These are phyloP conservation scores for Lepidocolaptes lacrymiger DNA, from an alignment of 2,797 vertebrate genomes.

Conservation along the genomic window DNA sequence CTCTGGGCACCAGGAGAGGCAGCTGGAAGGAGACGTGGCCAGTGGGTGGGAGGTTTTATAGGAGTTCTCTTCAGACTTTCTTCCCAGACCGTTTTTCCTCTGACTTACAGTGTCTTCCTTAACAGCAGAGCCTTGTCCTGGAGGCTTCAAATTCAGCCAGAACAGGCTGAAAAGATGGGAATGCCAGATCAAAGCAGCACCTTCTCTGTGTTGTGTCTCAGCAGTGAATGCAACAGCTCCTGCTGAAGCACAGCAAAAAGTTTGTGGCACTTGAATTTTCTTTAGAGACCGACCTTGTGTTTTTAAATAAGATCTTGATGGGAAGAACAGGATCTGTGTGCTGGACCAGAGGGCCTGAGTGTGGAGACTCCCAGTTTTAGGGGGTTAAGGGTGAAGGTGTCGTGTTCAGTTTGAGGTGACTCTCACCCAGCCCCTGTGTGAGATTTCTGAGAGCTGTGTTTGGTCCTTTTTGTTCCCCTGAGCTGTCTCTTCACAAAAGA, in stretches of 20 bases:
- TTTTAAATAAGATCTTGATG: background rate
- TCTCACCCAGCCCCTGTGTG: background rate
- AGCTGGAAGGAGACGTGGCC: background rate
- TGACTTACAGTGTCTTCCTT: background rate
- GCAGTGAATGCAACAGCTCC: rapidly evolving
- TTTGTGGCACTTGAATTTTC: background rate
- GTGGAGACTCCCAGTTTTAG: background rate
- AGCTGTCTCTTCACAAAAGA: conserved; percentile 13
- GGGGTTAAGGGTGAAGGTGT: background rate
- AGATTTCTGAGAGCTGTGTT: conserved; percentile 8
- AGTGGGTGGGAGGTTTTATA: background rate
- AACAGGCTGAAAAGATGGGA: background rate
- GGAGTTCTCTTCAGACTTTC: background rate
- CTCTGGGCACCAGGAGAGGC: background rate
- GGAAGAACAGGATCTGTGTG: background rate
- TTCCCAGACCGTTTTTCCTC: background rate
- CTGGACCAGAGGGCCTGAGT: background rate
- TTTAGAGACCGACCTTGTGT: background rate
- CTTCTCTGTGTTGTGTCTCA: rapidly evolving
- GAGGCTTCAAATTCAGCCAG: background rate
- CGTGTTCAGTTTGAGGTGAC: background rate
- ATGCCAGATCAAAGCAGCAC: background rate
- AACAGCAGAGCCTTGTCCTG: background rate
- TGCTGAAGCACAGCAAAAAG: background rate
- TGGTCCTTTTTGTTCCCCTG: conserved; percentile 4